Evolutionary conservation across 2,888 invertebrate species (phyloP), one percentile per base, ranked within the genome.

Genomic region (Phaedon cochleariae): DNA sequence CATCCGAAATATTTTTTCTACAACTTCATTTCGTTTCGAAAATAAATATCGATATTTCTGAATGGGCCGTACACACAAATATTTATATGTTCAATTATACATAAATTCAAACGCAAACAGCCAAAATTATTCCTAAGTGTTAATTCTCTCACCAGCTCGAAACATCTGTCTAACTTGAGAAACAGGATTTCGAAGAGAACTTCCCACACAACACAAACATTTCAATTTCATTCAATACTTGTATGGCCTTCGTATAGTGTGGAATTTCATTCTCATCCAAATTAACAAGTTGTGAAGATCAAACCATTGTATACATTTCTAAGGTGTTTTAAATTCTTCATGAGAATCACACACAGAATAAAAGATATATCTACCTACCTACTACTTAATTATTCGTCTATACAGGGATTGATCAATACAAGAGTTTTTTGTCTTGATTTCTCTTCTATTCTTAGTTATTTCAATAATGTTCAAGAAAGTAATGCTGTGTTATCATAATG

Each of bases 101-200:
- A 41, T 12, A 41, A 41, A 41, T 41, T 41, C 12, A 41, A 15
- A 41, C 15, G 41, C 41, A 41, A 41, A 41, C 41, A 41, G 41
- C 41, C 41, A 34, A 34, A 34, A 37, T 26, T 20, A 34, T 5
- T 7, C 3, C 26, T 5, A 34, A 41, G 55, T 55, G 55, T 41
- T 55, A 21, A 55, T 55, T 55, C 26, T 21, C 37, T 22, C 41
- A 55, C 41, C 55, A 55, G 21, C 41, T 21, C 37, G 37, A 37
- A 37, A n/a, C 55, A 15, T 55, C n/a, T 41, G 55, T 20, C 41
- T 17, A 21, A 22, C 26, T 55, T 22, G 21, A 41, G 41, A 55
- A 55, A 10, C 29, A 29, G 29, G 31, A 41, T 22, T 31, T n/a
- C 10, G 52, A 31, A 41, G 37, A 41, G 18, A 55, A 41, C 41